Base-by-base conservation (phyloP, 2,113 vertebrate species). In the Hypocryptadius cinnamomeus region DNA sequence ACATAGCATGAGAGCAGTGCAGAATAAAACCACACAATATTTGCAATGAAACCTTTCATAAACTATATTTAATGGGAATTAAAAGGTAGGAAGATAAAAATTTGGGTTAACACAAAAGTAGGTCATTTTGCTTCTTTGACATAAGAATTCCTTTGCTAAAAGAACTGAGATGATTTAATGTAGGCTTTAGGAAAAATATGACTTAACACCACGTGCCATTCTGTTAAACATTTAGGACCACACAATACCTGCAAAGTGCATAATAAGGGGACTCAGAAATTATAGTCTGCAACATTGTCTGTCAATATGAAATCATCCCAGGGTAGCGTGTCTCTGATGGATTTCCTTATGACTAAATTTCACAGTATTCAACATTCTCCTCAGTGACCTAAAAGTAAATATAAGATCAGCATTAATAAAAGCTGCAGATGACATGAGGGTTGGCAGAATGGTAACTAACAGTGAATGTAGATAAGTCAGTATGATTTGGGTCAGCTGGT, bases 361-460 rank as follows among this genome's bases (percentile, higher is more conserved):
- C 83, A 77, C 59, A 80, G 39, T 63, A 87, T 83, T 96, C 79
- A 92, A 83, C 51, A 27, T 79, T 89, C 51, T 83, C 76, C 71
- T 91, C 48, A 33, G 79, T 96, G 85, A 74, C 85, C 79, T 91
- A 83, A 85, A 92, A 91, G 81, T 91, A 93, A 91, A 91, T 87
- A 94, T 56, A 80, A 96, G 85, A 90, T 85, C 42, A 94, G 71
- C 31, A 77, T 81, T 93, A 91, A 96, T 92, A 87, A 94, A 91
- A 94, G 56, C 68, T 88, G 68, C 64, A 87, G 76, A 64, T 90
- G 87, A 88, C 82, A 78, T 50, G 54, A 85, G 45, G 56, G 31
- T 66, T 94, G 79, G 28, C 60, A 88, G 72, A 88, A 57, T 48
- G 31, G 79, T 94, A 94, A 93, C 71, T 94, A 85, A 85, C 64